Evolutionary conservation across 2,797 vertebrate species (phyloP).

Genomic region (Platyrinchus mystaceus): DNA sequence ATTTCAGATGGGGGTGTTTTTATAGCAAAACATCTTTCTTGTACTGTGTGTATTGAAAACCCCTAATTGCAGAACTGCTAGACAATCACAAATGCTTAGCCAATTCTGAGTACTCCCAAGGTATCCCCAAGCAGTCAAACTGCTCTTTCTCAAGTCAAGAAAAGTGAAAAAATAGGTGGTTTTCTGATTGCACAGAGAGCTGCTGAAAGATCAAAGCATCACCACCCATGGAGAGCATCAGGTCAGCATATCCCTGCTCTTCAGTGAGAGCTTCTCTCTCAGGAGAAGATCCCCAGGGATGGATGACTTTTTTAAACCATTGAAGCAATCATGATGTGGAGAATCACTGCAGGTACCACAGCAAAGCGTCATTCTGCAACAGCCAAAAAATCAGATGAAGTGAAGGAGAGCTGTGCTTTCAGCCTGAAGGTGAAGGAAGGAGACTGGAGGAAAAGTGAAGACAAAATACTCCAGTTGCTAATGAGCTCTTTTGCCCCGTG

Average conservation of each 20-base stretch:
- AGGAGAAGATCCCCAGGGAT: background rate
- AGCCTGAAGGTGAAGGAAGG: slow-evolving; percentile 16
- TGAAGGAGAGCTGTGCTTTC: background rate
- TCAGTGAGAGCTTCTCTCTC: background rate
- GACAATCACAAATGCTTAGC: slow-evolving; percentile 17
- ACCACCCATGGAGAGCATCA: background rate
- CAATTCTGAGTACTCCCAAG: background rate
- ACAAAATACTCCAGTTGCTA: background rate
- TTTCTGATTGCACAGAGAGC: background rate
- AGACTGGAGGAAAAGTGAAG: background rate
- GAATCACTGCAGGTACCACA: background rate
- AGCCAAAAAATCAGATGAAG: background rate
- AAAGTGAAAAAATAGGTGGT: background rate
- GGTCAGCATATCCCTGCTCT: background rate
- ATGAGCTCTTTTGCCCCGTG: background rate
- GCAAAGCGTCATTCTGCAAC: background rate
- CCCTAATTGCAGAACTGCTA: slow-evolving; percentile 16
- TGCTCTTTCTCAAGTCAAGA: background rate
- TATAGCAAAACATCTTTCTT: background rate
- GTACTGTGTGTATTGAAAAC: background rate
- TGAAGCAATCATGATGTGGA: background rate
- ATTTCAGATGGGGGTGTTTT: background rate
- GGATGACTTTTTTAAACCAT: background rate
- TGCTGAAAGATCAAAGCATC: slow-evolving; percentile 28
- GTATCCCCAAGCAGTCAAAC: background rate